A percentile compares a stretch with the other conserved stretches of the same genome.
These are phyloP conservation scores for Natator depressus DNA, from an alignment of 2,113 vertebrate genomes.

Conservation along the genomic window DNA sequence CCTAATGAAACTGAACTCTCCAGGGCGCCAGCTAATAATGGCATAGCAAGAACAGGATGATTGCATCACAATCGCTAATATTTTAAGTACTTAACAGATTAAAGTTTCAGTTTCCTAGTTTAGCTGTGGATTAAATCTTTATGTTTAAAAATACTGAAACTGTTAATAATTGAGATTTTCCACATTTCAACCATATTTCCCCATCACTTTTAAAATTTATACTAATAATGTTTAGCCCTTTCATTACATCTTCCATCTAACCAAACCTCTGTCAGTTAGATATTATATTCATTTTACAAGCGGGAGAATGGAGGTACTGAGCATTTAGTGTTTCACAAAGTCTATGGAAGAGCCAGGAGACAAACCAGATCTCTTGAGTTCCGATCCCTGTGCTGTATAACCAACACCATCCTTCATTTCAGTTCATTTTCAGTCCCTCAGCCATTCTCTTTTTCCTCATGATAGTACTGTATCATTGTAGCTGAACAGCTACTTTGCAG, in stretches of 20 bases:
- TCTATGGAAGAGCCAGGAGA: not conserved
- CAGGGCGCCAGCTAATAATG: not conserved
- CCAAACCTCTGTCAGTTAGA: not conserved
- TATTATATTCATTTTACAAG: not conserved
- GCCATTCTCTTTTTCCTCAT: not conserved
- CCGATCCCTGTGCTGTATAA: not conserved
- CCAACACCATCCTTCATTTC: not conserved
- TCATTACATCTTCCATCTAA: slow-evolving; percentile 11
- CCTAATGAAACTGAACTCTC: slow-evolving; percentile 30
- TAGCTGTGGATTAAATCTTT: slow-evolving; percentile 4
- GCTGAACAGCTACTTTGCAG: not conserved
- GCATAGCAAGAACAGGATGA: not conserved
- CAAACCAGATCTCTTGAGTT: not conserved
- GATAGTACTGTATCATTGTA: not conserved
- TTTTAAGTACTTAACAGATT: not conserved
- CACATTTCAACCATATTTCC: not conserved
- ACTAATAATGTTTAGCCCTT: not conserved
- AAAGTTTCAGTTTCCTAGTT: not conserved
- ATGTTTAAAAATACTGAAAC: slow-evolving; percentile 9
- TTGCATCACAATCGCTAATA: not conserved
- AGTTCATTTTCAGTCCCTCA: not conserved
- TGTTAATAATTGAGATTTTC: not conserved
- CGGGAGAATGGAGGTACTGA: not conserved
- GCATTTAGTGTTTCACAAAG: not conserved
- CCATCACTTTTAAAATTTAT: not conserved